phyloP scores from a whole-genome alignment of 2,888 invertebrate genomes.

The Colletes collaris region DNA sequence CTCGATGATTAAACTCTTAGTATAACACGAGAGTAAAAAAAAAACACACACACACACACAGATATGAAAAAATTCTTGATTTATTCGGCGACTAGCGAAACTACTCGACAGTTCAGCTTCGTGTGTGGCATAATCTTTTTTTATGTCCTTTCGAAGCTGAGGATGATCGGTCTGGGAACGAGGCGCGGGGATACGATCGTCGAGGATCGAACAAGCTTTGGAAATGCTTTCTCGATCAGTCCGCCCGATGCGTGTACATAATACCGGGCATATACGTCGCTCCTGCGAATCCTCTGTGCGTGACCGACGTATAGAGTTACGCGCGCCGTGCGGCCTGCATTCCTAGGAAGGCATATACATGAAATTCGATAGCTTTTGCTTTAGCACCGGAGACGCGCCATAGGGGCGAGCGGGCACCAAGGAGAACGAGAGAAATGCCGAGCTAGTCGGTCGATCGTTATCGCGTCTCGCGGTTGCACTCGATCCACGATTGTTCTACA shows the following conservation, averaged over 20 bases:
- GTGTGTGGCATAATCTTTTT: background rate
- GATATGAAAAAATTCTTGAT: too few species aligned
- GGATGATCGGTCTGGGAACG: background rate
- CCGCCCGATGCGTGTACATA: constrained; percentile 52
- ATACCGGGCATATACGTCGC: constrained; percentile 52
- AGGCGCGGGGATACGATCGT: constrained; percentile 6
- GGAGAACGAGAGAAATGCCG: constrained; percentile 19
- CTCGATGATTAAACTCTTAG: too few species aligned
- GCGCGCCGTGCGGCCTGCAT: constrained; percentile 68
- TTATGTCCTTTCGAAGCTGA: background rate
- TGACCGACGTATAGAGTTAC: constrained; percentile 77
- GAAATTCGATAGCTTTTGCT: constrained; percentile 76
- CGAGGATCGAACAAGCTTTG: constrained; percentile 2
- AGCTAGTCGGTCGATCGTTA: constrained; percentile 54
- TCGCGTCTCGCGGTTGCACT: constrained; percentile 27
- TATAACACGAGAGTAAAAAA: too few species aligned
- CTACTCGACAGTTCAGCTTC: too few species aligned
- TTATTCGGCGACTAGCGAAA: background rate
- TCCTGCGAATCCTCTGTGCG: constrained; percentile 68
- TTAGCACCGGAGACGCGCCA: constrained; percentile 30
- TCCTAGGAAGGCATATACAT: constrained; percentile 69
- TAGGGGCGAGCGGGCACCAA: constrained; percentile 34
- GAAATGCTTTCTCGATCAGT: constrained; percentile 48
- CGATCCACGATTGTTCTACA: background rate
- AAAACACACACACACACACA: too few species aligned